These are phyloP conservation scores for Trilocha varians DNA, from an alignment of 2,888 invertebrate genomes.

Conservation along the genomic window DNA sequence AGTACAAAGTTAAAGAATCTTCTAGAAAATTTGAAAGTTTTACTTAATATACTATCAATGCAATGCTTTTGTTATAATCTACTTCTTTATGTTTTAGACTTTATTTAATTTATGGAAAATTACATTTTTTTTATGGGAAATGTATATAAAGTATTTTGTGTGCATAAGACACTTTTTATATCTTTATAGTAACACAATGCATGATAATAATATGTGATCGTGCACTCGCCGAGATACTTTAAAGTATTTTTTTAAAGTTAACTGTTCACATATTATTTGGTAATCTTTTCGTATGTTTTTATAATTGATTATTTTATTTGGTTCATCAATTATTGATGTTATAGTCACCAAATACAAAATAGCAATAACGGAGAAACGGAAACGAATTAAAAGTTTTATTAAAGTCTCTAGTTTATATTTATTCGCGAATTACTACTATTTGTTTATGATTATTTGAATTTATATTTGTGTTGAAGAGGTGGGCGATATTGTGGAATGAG, in stretches of 20 bases:
- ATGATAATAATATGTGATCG: neutral
- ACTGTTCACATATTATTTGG: slow-evolving; percentile 9
- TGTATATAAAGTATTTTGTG: slow-evolving; percentile 19
- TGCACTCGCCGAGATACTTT: slow-evolving; percentile 4
- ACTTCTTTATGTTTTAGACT: neutral
- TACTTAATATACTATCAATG: neutral
- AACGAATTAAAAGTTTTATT: neutral
- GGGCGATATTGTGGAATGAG: slow-evolving; percentile 20
- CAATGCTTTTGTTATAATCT: neutral
- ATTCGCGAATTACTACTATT: neutral
- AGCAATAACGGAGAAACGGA: neutral
- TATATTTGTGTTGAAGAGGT: neutral
- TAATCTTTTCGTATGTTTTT: slow-evolving; percentile 19
- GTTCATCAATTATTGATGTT: neutral
- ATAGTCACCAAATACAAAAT: neutral
- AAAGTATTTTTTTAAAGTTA: slow-evolving; percentile 14
- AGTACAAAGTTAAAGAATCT: no score
- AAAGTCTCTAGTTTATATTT: neutral
- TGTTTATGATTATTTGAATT: neutral
- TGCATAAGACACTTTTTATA: slow-evolving; percentile 40
- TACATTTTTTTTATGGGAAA: neutral
- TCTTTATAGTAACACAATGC: slow-evolving; percentile 20
- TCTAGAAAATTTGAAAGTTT: neutral
- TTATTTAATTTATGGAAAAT: no score
- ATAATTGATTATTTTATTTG: neutral